phyloP scores from a whole-genome alignment of 2,888 invertebrate genomes.

The Ceramica pisi region DNA sequence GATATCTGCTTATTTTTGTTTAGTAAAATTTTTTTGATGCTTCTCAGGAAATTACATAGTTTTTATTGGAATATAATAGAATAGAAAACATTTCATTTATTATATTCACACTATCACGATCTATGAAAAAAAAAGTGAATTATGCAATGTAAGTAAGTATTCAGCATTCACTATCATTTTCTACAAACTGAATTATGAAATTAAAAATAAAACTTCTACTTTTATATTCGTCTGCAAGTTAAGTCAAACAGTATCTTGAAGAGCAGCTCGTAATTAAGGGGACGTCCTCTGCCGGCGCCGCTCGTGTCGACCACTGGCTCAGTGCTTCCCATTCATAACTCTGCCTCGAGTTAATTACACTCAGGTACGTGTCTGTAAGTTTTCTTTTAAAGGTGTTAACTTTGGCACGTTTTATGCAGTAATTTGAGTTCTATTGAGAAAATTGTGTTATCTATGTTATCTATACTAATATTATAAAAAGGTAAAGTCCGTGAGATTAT shows the following conservation, averaged over 20 bases:
- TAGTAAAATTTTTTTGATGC: no score
- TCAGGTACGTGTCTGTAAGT: constrained; percentile 9
- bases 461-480: no score
- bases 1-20: no score
- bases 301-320: constrained; percentile 23
- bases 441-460: no score
- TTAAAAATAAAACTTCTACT: constrained; percentile 1
- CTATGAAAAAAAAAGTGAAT: no score
- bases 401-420: not conserved
- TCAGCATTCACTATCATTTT: no score
- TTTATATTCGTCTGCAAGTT: constrained; percentile 10
- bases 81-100: no score
- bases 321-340: constrained; percentile 44
- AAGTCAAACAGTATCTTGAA: constrained; percentile 44
- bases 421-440: not conserved
- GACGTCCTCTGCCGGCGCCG: not conserved
- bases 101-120: no score
- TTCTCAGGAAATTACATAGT: no score
- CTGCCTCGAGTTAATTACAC: constrained; percentile 54
- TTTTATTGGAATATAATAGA: no score
- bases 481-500: no score
- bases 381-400: constrained; percentile 22
- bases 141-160: no score
- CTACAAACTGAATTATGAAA: not conserved
- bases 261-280: constrained; percentile 56